Conservation (phyloP, 2,113 vertebrate species). For the Numenius arquata region DNA sequence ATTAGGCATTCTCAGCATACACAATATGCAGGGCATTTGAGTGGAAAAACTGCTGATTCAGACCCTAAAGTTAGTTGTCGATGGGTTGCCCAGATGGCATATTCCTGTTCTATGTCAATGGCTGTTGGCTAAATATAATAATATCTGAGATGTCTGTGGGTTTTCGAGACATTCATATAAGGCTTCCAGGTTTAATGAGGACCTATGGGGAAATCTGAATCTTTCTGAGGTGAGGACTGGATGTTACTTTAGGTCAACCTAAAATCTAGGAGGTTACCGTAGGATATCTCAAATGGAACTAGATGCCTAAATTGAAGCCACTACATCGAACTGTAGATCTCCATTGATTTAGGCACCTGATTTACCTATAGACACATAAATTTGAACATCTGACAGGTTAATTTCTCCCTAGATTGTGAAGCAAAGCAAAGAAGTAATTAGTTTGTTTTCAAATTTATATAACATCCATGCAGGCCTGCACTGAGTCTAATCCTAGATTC, state of each 20-base stretch:
- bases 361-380: neutral
- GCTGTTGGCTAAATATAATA: neutral
- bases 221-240: neutral
- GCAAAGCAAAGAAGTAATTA: neutral
- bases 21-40: neutral
- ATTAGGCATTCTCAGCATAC: neutral
- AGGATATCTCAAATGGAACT: neutral
- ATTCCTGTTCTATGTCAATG: neutral
- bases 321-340: neutral
- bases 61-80: neutral
- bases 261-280: neutral
- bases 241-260: neutral
- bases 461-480: neutral
- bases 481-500: neutral
- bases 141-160: neutral
- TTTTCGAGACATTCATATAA: neutral
- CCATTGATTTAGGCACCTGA: neutral
- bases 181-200: neutral
- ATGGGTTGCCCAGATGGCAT: neutral
- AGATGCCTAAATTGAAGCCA: neutral
- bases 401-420: neutral
- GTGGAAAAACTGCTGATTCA: neutral
- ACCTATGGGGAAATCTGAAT: neutral
- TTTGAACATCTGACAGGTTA: neutral
- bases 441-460: neutral